These are phyloP conservation scores for Chaetoderma sp. DNA, from an alignment of 2,888 invertebrate genomes.

Conservation along the genomic window DNA sequence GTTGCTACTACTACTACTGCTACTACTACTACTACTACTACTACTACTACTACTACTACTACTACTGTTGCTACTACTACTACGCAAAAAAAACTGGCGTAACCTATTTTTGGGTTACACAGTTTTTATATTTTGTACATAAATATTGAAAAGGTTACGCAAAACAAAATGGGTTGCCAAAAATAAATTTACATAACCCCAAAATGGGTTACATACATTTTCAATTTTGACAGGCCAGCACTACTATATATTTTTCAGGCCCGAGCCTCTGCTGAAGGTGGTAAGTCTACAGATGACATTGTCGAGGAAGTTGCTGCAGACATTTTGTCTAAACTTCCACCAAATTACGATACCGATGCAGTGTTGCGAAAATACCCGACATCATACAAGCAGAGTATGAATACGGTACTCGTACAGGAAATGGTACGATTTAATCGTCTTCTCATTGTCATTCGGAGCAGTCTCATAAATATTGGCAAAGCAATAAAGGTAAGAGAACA, in stretches of 20 bases:
- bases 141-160: no score
- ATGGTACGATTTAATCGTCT: constrained; percentile 70
- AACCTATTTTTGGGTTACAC: no score
- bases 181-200: no score
- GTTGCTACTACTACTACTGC: no score
- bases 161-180: no score
- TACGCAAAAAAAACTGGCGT: no score
- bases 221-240: no score
- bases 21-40: no score
- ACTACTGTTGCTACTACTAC: no score
- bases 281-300: constrained; percentile 82
- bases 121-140: no score
- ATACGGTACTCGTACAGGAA: constrained; percentile 71
- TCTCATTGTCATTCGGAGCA: constrained; percentile 60
- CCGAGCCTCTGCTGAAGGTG: constrained; percentile 67
- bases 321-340: constrained; percentile 75
- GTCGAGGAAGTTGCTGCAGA: constrained; percentile 84
- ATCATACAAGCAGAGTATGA: constrained; percentile 70
- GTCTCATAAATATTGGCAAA: constrained; percentile 67
- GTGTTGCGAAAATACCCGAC: constrained; percentile 69
- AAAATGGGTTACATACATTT: no score
- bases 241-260: constrained; percentile 53
- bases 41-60: no score
- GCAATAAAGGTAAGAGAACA: constrained; percentile 67
- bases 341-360: constrained; percentile 67